Conservation (phyloP, 2,113 vertebrate species). For the Pleuronectes platessa region DNA sequence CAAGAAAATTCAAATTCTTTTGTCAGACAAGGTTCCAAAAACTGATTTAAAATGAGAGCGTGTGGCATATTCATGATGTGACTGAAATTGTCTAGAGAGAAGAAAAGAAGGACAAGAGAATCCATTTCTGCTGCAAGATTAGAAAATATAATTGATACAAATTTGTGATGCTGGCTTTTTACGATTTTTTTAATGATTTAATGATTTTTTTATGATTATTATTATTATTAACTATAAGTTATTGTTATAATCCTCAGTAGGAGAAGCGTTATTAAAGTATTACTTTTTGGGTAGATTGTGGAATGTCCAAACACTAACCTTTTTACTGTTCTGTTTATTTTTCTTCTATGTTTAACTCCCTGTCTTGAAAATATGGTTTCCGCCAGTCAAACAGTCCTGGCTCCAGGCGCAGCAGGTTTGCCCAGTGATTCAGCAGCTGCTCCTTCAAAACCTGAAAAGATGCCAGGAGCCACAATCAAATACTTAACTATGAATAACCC, state of each 20-base stretch:
- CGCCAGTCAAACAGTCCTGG: not conserved
- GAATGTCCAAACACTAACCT: not conserved
- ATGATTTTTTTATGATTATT: too few relatives aligned
- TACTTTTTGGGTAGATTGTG: not conserved
- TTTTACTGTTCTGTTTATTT: too few relatives aligned
- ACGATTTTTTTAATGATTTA: too few relatives aligned
- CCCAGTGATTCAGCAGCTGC: slow-evolving; percentile 3
- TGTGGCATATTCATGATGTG: too few relatives aligned
- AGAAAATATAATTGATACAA: not conserved
- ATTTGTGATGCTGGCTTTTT: too few relatives aligned
- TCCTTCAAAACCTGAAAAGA: not conserved
- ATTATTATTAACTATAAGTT: not conserved
- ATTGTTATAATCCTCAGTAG: too few relatives aligned
- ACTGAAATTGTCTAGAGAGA: not conserved
- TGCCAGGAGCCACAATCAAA: slow-evolving; percentile 4
- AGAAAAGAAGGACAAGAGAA: not conserved
- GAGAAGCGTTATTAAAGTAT: not conserved
- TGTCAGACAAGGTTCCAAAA: not conserved
- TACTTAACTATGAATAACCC: not conserved
- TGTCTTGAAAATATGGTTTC: not conserved
- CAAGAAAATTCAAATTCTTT: not conserved
- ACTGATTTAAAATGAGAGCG: not conserved
- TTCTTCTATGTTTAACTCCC: too few relatives aligned
- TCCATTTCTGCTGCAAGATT: not conserved
- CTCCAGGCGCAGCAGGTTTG: not conserved